Evolutionary conservation across 2,888 invertebrate genomes (phyloP).

Genomic region (Drepanosiphum platanoidis): DNA sequence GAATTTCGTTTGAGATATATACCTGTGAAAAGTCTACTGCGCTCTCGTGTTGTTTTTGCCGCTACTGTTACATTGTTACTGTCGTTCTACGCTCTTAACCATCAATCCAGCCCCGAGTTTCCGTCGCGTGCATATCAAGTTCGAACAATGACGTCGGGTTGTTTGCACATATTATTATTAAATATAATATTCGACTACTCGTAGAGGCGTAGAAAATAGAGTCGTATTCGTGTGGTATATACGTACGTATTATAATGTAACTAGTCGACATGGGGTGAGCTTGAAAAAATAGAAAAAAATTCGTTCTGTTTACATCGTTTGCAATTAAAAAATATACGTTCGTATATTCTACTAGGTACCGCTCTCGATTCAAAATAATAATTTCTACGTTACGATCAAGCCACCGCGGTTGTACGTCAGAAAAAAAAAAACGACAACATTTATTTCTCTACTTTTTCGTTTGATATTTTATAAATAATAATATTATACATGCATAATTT

Average conservation of each 20-base stretch:
- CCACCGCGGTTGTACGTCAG: too few relatives aligned
- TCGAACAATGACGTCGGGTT: slow-evolving; percentile 2
- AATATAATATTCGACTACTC: background rate
- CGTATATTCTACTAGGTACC: too few relatives aligned
- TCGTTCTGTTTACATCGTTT: too few relatives aligned
- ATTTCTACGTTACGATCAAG: too few relatives aligned
- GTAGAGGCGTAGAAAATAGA: background rate
- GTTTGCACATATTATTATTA: background rate
- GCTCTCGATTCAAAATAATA: too few relatives aligned
- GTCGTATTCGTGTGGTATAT: background rate
- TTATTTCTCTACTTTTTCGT: too few relatives aligned
- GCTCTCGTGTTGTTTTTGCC: background rate
- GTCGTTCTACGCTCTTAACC: background rate
- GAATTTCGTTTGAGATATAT: background rate
- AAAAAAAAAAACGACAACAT: too few relatives aligned
- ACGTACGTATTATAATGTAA: too few relatives aligned
- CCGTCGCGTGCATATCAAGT: background rate
- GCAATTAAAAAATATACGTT: too few relatives aligned
- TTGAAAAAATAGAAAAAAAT: too few relatives aligned
- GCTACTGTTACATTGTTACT: background rate
- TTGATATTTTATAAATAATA: too few relatives aligned
- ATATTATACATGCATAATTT: background rate
- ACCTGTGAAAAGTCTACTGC: background rate
- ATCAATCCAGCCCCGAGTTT: slow-evolving; percentile 8
- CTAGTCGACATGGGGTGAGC: too few relatives aligned